Conservation (phyloP, 2,888 invertebrate genomes). For the Meta bourneti region DNA sequence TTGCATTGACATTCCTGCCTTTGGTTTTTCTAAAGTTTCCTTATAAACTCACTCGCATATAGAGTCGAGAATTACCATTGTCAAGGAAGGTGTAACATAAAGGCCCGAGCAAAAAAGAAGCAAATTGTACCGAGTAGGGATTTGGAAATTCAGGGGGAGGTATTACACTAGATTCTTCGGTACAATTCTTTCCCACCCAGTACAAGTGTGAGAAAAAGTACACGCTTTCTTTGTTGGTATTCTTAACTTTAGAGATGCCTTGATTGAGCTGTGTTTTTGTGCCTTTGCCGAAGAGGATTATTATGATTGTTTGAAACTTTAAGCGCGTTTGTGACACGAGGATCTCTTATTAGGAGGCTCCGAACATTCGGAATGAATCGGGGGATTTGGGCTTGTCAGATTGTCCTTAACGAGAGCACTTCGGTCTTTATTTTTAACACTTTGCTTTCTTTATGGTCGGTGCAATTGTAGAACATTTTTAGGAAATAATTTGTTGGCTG, state of each 20-base stretch:
- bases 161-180: conserved; percentile 56
- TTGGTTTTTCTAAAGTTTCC: conserved; percentile 50
- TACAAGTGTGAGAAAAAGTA: conserved; percentile 33
- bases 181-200: conserved; percentile 32
- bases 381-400: conserved; percentile 6
- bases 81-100: conserved; percentile 48
- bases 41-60: conserved; percentile 50
- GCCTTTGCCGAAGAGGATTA: conserved; percentile 17
- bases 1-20: conserved; percentile 60
- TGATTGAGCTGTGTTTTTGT: conserved; percentile 21
- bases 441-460: neutral
- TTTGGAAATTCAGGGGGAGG: conserved; percentile 50
- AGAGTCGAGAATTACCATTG: conserved; percentile 72
- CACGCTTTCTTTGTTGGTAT: conserved; percentile 12
- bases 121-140: conserved; percentile 45
- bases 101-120: conserved; percentile 36
- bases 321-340: conserved; percentile 52
- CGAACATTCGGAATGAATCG: neutral
- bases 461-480: no score
- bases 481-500: no score
- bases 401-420: neutral
- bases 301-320: conserved; percentile 41
- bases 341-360: neutral
- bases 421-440: neutral
- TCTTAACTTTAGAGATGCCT: conserved; percentile 6